phyloP scores from a whole-genome alignment of 2,888 invertebrate genomes.

The Carterocephalus palaemon region DNA sequence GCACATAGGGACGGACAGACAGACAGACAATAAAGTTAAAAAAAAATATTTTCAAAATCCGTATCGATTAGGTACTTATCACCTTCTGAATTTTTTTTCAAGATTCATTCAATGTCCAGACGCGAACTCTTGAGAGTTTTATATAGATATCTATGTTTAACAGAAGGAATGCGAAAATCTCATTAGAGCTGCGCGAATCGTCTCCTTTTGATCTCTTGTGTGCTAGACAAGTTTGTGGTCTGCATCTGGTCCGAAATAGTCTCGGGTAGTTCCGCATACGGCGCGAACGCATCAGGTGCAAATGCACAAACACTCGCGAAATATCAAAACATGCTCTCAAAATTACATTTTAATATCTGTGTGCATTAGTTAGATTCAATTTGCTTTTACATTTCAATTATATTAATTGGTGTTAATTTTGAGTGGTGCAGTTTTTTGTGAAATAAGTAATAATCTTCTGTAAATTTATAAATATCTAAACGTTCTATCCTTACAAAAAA shows the following conservation, averaged over 20 bases:
- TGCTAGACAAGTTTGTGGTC: conserved; percentile 64
- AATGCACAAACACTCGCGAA: conserved; percentile 35
- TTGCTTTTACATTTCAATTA: neutral
- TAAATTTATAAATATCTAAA: too few species aligned
- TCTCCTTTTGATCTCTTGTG: conserved; percentile 71
- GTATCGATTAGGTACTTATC: too few species aligned
- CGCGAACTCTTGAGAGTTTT: neutral
- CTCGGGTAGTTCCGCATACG: conserved; percentile 66
- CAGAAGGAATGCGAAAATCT: conserved; percentile 19
- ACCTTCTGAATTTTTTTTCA: too few species aligned
- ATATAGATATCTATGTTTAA: conserved; percentile 17
- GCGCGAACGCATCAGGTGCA: conserved; percentile 65
- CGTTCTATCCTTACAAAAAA: neutral
- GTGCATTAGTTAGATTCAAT: too few species aligned
- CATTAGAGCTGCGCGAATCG: conserved; percentile 36
- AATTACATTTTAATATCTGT: neutral
- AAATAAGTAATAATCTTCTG: too few species aligned
- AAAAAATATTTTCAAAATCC: too few species aligned
- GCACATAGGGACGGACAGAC: too few species aligned
- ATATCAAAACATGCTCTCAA: conserved; percentile 5
- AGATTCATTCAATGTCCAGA: conserved; percentile 8
- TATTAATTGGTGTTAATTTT: neutral
- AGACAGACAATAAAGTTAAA: too few species aligned
- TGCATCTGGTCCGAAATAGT: conserved; percentile 70
- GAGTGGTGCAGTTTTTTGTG: too few species aligned